Conservation (phyloP, 2,113 vertebrate genomes). For the Nycticebus coucang region DNA sequence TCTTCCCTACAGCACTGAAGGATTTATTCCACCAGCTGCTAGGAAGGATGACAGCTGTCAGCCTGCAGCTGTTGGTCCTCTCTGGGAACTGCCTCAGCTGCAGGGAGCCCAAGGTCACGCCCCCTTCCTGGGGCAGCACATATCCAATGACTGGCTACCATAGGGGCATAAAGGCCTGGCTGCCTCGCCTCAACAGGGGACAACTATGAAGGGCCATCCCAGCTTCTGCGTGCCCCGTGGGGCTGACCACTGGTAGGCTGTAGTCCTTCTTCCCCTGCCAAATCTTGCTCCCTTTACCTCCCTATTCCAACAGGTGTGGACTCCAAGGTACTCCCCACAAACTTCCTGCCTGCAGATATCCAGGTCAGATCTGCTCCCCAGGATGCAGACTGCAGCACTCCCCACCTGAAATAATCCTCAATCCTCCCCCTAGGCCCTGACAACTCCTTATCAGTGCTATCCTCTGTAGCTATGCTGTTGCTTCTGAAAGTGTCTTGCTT, state of each 20-base stretch:
- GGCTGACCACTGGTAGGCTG: neutral
- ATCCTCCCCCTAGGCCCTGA: too few relatives aligned
- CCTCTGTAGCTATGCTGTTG: accelerated
- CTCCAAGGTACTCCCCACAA: neutral
- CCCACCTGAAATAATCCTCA: accelerated
- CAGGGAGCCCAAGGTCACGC: constrained; percentile 16
- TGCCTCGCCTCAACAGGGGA: neutral
- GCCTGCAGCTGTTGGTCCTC: constrained; percentile 64
- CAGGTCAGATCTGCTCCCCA: neutral
- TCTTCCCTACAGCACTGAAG: neutral
- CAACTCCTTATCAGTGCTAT: accelerated
- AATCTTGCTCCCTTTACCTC: neutral
- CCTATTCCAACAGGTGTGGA: neutral
- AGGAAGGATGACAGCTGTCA: constrained; percentile 60
- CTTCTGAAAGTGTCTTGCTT: neutral
- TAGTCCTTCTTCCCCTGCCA: neutral
- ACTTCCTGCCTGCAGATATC: neutral
- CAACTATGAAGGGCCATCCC: neutral
- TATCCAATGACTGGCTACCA: accelerated
- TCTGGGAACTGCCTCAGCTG: constrained; percentile 52
- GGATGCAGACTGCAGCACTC: neutral
- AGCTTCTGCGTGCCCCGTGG: neutral
- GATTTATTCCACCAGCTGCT: constrained; percentile 63
- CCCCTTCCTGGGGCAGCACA: neutral
- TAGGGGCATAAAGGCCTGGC: neutral